Evolutionary conservation across 2,797 vertebrate species (phyloP).

Genomic region (Clarias pachynema): DNA sequence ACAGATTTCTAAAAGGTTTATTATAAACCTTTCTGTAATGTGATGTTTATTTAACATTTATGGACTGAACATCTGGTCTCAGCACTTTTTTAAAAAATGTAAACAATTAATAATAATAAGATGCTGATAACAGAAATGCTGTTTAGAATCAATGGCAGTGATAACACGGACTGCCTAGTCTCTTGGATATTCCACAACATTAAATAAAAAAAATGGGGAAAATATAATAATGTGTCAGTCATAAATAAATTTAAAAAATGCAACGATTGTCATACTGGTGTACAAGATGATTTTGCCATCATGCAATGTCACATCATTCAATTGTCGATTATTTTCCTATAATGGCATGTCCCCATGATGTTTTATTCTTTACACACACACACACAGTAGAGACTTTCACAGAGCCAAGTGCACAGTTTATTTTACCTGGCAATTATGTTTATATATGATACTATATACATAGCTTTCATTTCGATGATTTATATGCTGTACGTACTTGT

Average conservation of each 20-base stretch:
- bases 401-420: background rate
- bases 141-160: background rate
- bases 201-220: background rate
- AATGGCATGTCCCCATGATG: background rate
- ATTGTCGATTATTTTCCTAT: background rate
- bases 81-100: background rate
- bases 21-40: background rate
- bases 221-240: background rate
- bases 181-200: background rate
- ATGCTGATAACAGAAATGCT: background rate
- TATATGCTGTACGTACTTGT: background rate
- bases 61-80: background rate
- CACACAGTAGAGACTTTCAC: no score
- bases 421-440: no score
- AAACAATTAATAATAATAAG: background rate
- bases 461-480: background rate
- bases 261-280: background rate
- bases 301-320: background rate
- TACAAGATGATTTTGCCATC: background rate
- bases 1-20: background rate
- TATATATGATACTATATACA: background rate
- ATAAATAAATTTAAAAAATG: background rate
- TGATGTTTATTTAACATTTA: background rate
- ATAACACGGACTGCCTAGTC: background rate
- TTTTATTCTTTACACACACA: background rate